Percentiles rank a stretch among this genome's conserved stretches.
Conservation (phyloP, 2,888 invertebrate species). For the Neria commutata region DNA sequence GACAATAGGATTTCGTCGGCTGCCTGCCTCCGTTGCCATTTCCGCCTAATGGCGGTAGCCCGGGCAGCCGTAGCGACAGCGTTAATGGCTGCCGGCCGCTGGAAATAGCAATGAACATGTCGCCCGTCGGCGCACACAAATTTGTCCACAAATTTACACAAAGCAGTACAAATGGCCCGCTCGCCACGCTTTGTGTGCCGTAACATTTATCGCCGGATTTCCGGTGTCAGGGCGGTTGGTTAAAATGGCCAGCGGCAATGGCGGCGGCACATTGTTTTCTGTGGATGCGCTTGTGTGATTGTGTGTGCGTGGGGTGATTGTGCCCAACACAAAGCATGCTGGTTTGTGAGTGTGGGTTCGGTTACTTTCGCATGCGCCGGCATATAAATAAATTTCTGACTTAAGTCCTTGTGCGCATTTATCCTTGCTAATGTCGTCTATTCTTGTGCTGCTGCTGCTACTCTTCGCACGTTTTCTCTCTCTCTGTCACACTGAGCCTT, state of each 20-base stretch:
- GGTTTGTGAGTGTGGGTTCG: not conserved
- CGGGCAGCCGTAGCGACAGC: not conserved
- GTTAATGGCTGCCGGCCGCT: not conserved
- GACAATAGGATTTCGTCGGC: conserved; percentile 32
- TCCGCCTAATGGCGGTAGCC: conserved; percentile 3
- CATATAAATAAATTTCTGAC: conserved; percentile 51
- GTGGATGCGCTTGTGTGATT: too few relatives aligned
- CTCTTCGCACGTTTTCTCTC: not conserved
- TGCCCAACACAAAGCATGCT: not conserved
- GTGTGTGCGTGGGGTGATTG: not conserved
- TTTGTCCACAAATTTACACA: conserved; percentile 53
- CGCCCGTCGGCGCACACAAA: conserved; percentile 40
- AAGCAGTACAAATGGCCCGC: conserved; percentile 31
- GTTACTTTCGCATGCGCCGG: conserved; percentile 11
- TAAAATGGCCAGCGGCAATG: too few relatives aligned
- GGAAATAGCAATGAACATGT: not conserved
- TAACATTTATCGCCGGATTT: conserved; percentile 55
- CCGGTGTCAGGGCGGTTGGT: conserved; percentile 44
- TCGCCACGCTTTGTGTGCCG: conserved; percentile 45
- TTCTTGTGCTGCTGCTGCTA: conserved; percentile 5
- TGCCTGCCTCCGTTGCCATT: conserved; percentile 27
- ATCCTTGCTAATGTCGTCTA: conserved; percentile 52
- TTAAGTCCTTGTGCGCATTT: conserved; percentile 51
- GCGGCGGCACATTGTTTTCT: too few relatives aligned
- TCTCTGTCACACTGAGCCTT: not conserved